Percentiles rank a stretch among this genome's conserved stretches.
phyloP scores from a whole-genome alignment of 37 sponge, comb jelly and placozoan species.

The Halisarca cf. caerulea region DNA sequence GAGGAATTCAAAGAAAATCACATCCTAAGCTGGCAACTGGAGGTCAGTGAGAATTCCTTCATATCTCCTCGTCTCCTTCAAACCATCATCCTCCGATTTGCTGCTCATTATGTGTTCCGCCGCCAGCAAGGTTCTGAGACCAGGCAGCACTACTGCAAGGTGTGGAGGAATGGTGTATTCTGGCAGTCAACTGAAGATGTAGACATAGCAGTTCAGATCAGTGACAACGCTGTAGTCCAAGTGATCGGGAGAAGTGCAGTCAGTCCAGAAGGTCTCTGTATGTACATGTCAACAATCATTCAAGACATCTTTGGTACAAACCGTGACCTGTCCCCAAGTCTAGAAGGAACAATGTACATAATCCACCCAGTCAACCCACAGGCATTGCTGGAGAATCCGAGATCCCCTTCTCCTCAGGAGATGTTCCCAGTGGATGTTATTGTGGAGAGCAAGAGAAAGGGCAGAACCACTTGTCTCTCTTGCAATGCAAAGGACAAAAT shows the following conservation, averaged over 20 bases:
- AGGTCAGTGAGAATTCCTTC: neutral
- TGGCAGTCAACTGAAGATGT: neutral
- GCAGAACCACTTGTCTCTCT: no score
- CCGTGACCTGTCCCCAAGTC: neutral
- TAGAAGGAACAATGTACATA: neutral
- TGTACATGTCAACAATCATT: neutral
- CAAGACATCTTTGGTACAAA: neutral
- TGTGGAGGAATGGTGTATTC: constrained; percentile 11
- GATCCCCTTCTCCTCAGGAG: neutral
- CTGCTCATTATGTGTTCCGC: neutral
- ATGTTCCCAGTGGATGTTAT: neutral
- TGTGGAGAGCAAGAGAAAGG: no score
- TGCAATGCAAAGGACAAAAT: no score
- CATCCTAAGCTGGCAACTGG: neutral
- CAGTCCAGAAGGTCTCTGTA: neutral
- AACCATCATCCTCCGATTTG: neutral
- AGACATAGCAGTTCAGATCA: constrained; percentile 2
- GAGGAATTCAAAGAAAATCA: neutral
- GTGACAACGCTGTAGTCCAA: neutral
- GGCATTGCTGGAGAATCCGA: neutral
- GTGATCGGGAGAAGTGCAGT: constrained; percentile 3
- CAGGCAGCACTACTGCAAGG: constrained; percentile 7
- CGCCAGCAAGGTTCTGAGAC: neutral
- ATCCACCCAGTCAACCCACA: neutral
- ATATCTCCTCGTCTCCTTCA: constrained; percentile 16